Conservation (phyloP, 1,140 invertebrate genomes). For the Varroa destructor region DNA sequence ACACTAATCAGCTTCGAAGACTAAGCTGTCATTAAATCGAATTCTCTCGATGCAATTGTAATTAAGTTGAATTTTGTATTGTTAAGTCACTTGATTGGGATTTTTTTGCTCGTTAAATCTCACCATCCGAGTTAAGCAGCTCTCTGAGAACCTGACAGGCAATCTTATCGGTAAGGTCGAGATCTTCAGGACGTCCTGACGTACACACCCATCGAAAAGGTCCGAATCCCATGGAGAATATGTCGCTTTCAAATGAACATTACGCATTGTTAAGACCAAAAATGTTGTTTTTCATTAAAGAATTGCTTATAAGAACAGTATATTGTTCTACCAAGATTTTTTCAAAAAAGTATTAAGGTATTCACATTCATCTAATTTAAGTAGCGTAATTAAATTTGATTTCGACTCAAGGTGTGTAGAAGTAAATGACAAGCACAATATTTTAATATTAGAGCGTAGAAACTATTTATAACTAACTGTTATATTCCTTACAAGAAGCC, state of each 20-base stretch:
- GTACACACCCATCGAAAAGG: slow-evolving; percentile 59
- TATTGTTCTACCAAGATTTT: background rate
- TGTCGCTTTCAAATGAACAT: slow-evolving; percentile 44
- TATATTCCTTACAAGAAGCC: too few species aligned
- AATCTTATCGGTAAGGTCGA: slow-evolving; percentile 49
- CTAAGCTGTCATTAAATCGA: too few species aligned
- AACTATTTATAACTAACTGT: too few species aligned
- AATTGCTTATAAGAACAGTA: slow-evolving; percentile 29
- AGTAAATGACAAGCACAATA: too few species aligned
- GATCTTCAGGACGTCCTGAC: slow-evolving; percentile 46
- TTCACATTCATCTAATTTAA: background rate
- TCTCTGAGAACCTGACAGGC: slow-evolving; percentile 46
- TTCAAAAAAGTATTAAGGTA: too few species aligned
- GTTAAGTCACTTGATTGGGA: too few species aligned
- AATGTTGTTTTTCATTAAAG: background rate
- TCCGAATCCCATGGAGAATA: slow-evolving; percentile 58
- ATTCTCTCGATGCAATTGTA: too few species aligned
- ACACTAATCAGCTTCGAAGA: too few species aligned
- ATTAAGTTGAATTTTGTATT: too few species aligned
- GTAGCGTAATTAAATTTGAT: slow-evolving; percentile 1
- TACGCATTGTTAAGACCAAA: background rate
- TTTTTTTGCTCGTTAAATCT: background rate
- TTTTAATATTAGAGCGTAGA: too few species aligned
- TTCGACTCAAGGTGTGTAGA: background rate
- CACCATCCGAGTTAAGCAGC: slow-evolving; percentile 41